Percentiles rank a stretch among this genome's conserved stretches.
Conservation (phyloP, 2,797 vertebrate species). For the Gadopsis marmoratus region DNA sequence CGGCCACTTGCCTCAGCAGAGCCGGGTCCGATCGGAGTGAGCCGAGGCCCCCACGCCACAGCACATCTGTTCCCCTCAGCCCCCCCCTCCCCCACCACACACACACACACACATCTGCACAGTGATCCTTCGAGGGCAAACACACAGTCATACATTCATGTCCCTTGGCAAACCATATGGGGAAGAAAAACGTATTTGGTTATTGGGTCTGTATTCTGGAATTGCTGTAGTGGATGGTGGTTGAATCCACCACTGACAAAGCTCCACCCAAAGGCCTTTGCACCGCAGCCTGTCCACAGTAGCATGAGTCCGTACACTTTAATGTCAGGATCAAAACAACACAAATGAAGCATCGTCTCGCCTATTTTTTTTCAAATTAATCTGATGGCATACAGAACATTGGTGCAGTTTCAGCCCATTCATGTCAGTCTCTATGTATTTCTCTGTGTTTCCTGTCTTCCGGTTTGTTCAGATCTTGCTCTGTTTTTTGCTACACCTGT, state of each 20-base stretch:
- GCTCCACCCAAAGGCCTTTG: neutral
- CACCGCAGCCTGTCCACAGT: neutral
- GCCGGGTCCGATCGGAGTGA: conserved; percentile 42
- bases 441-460: too few species aligned
- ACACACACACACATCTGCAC: conserved; percentile 47
- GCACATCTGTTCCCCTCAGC: conserved; percentile 69
- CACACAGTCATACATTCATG: neutral
- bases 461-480: too few species aligned
- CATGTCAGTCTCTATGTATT: neutral
- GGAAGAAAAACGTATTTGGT: neutral
- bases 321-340: conserved; percentile 11
- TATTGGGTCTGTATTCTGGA: neutral
- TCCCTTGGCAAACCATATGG: conserved; percentile 4
- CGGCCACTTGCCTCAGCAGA: conserved; percentile 73
- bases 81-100: neutral
- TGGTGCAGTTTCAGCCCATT: neutral
- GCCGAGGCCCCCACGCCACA: conserved; percentile 23
- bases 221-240: neutral
- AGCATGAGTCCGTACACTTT: neutral
- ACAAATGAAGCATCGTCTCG: neutral
- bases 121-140: conserved; percentile 20
- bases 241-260: neutral
- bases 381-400: neutral
- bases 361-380: neutral
- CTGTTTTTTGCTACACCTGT: too few species aligned